Conservation (phyloP, 2,888 invertebrate species). For the Balanococcus diminutus region DNA sequence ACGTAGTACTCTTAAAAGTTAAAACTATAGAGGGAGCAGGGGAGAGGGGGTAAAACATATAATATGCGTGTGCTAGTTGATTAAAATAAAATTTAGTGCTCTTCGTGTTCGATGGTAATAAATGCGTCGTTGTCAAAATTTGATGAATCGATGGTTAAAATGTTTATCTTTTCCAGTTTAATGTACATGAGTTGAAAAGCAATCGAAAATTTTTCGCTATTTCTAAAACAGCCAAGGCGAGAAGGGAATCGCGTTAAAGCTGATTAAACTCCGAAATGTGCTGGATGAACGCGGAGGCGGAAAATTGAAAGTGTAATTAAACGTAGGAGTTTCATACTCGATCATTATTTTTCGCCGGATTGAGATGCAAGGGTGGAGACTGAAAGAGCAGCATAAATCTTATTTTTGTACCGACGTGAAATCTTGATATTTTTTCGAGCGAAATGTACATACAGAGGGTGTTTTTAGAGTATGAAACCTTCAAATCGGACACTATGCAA, state of each 20-base stretch:
- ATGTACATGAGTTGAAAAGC: background rate
- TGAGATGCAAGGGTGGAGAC: background rate
- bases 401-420: no score
- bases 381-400: no score
- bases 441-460: background rate
- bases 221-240: background rate
- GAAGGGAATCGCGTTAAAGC: background rate
- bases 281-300: background rate
- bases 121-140: conserved; percentile 17
- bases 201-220: background rate
- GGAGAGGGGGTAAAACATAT: background rate
- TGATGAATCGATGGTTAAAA: conserved; percentile 17
- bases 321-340: background rate
- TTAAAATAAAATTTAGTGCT: conserved; percentile 22
- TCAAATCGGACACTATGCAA: no score
- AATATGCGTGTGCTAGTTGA: conserved; percentile 12
- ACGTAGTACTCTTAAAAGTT: background rate
- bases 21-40: background rate
- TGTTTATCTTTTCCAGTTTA: background rate
- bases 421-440: background rate
- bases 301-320: background rate
- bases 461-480: no score
- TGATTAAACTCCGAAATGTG: background rate
- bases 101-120: conserved; percentile 15
- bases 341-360: background rate